These are phyloP conservation scores for Stichodactyla helianthus DNA, from an alignment of 64 coral and sea anemone genomes.

Conservation along the genomic window DNA sequence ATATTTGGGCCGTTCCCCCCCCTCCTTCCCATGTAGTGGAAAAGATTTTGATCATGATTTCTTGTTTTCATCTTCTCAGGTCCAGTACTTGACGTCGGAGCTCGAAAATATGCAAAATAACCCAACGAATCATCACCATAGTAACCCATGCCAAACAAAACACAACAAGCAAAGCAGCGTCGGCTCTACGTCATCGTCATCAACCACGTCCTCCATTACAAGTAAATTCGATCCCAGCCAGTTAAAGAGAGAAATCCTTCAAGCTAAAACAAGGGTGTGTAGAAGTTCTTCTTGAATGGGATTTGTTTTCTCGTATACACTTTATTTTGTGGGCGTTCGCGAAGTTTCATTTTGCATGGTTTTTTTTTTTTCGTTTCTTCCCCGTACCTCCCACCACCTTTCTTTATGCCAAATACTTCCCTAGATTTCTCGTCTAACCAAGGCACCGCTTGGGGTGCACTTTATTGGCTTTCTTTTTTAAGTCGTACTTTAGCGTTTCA, in stretches of 20 bases:
- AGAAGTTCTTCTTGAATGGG: no score
- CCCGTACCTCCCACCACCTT: no score
- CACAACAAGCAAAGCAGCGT: constrained; percentile 71
- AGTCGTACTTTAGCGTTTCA: neutral
- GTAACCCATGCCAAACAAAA: constrained; percentile 17
- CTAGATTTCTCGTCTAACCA: no score
- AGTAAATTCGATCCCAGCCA: constrained; percentile 76
- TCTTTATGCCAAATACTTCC: no score
- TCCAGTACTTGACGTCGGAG: constrained; percentile 73
- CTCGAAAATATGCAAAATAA: constrained; percentile 67
- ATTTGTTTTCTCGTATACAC: no score
- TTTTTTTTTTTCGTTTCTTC: no score
- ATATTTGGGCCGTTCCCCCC: no score
- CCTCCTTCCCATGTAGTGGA: neutral
- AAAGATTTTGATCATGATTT: neutral
- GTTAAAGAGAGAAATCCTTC: constrained; percentile 75
- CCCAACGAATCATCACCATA: neutral
- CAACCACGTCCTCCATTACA: constrained; percentile 65
- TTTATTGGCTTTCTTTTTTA: neutral
- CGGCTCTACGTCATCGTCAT: constrained; percentile 60
- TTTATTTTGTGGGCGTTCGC: no score
- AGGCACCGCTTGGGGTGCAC: neutral
- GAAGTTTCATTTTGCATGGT: no score
- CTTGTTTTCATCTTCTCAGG: neutral
- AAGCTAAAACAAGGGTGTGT: constrained; percentile 74